A percentile compares a stretch with the other conserved stretches of the same genome.
Conservation (phyloP, 2,113 vertebrate species). For the Struthidea cinerea region DNA sequence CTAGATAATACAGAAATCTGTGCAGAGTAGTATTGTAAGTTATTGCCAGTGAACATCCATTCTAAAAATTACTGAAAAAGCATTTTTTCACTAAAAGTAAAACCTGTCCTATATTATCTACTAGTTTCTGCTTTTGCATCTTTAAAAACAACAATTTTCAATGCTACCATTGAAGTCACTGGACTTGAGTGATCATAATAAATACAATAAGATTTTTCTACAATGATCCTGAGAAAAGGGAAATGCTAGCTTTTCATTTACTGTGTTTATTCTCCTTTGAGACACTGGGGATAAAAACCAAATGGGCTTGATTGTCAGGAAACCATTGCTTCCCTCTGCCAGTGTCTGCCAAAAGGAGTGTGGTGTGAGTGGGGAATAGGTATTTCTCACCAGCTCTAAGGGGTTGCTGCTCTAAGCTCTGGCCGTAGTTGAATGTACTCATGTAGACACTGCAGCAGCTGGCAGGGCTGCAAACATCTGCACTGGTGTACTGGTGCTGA, state of each 20-base stretch:
- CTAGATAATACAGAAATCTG: not conserved
- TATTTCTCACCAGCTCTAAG: not conserved
- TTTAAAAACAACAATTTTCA: not conserved
- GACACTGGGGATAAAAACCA: not conserved
- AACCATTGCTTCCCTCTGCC: not conserved
- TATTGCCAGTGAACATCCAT: not conserved
- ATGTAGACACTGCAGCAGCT: not conserved
- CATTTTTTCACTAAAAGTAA: not conserved
- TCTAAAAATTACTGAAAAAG: not conserved
- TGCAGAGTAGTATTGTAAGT: not conserved
- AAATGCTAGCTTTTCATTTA: not conserved
- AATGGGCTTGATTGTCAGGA: not conserved
- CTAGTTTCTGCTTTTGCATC: not conserved
- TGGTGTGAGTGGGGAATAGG: not conserved
- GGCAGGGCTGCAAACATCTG: not conserved
- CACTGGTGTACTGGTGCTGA: not conserved
- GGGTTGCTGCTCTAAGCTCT: not conserved
- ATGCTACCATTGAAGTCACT: not conserved
- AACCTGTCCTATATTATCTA: not conserved
- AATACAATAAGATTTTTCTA: not conserved
- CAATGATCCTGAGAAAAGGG: not conserved
- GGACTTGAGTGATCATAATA: not conserved
- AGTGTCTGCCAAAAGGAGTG: not conserved
- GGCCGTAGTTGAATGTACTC: not conserved
- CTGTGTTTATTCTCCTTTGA: not conserved